Conservation (phyloP, 2,888 invertebrate genomes). For the Hoplodrina ambigua region DNA sequence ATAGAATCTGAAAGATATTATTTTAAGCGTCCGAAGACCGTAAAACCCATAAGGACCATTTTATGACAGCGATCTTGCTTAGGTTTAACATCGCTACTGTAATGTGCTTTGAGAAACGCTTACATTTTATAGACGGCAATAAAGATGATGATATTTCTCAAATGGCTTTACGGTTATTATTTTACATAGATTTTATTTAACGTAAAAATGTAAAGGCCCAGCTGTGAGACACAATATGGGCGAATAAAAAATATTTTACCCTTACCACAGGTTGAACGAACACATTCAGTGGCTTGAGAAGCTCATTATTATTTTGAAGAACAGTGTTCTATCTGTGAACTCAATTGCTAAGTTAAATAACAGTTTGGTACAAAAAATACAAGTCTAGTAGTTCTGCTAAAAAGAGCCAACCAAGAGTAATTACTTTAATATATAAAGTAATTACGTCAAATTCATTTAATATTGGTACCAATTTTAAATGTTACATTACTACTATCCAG, state of each 20-base stretch:
- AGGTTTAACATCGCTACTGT: slow-evolving; percentile 56
- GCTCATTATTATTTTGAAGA: no score
- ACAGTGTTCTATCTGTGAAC: no score
- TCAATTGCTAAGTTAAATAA: no score
- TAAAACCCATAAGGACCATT: slow-evolving; percentile 65
- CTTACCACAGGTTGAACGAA: no score
- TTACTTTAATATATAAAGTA: background rate
- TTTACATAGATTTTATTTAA: slow-evolving; percentile 9
- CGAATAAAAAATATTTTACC: no score
- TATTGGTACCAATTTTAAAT: background rate
- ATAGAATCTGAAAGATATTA: slow-evolving; percentile 67
- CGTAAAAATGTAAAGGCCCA: background rate
- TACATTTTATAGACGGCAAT: slow-evolving; percentile 47
- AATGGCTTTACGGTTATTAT: slow-evolving; percentile 27
- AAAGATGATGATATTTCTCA: slow-evolving; percentile 34
- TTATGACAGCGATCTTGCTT: slow-evolving; percentile 62
- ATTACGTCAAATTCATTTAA: background rate
- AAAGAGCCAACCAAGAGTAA: background rate
- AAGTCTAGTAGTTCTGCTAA: no score
- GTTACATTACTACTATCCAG: no score
- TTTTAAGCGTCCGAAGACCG: slow-evolving; percentile 51
- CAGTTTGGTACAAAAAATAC: no score
- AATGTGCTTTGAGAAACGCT: slow-evolving; percentile 47
- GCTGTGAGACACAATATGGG: no score
- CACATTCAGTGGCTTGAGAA: no score